A percentile compares a stretch with the other conserved stretches of the same genome.
Evolutionary conservation across 2,888 invertebrate genomes (phyloP).

Genomic region (Conops quadrifasciatus): DNA sequence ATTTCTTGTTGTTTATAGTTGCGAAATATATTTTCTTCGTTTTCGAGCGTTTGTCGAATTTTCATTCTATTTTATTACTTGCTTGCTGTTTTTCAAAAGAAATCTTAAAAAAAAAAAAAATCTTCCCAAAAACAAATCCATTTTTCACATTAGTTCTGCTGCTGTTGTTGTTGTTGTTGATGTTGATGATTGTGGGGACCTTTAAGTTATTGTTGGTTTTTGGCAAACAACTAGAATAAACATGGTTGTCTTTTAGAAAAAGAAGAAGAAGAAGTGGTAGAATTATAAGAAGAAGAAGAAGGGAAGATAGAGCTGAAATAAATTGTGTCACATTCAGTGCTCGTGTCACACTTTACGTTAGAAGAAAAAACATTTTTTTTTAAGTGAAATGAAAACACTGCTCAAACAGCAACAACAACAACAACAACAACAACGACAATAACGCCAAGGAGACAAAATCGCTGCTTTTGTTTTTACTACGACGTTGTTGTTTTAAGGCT

Average conservation of each 20-base stretch:
- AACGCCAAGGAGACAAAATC: not conserved
- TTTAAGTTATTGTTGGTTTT: not conserved
- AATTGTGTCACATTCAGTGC: conserved; percentile 27
- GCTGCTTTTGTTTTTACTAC: not conserved
- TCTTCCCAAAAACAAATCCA: not conserved
- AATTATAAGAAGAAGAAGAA: not conserved
- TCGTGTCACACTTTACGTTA: conserved; percentile 30
- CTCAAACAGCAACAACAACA: not conserved
- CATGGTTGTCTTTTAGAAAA: not conserved
- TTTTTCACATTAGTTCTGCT: not conserved
- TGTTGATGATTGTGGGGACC: not conserved
- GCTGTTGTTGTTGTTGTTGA: not conserved
- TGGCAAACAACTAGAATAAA: not conserved
- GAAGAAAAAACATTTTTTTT: conserved; percentile 5
- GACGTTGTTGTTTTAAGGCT: not conserved
- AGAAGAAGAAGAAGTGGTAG: not conserved
- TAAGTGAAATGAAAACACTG: not conserved
- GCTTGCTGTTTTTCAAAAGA: no score
- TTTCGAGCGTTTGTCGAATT: not conserved
- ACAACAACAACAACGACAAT: no score
- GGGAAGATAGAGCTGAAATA: not conserved
- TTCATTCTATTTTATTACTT: not conserved
- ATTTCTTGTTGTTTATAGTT: not conserved
- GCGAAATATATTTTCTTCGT: not conserved
- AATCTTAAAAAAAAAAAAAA: not conserved